Evolutionary conservation across 2,888 invertebrate genomes (phyloP), one percentile per base, ranked within the genome.

Genomic region (Nemoura dubitans): DNA sequence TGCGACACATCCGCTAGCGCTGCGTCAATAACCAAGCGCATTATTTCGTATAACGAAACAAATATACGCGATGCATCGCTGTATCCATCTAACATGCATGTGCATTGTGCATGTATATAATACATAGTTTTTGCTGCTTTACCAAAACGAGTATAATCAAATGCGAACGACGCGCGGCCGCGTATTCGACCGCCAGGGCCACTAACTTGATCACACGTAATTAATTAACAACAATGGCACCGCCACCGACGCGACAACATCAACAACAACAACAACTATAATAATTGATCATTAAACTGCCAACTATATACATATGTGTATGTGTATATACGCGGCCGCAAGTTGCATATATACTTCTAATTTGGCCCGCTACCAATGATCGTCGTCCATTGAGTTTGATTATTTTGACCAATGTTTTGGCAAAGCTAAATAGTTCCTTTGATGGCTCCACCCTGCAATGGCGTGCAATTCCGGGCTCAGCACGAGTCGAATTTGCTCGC

Each of bases 391-490:
- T 59, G 59, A 59, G 59, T 21, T 59, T 59, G 59, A 59, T 59
- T 59, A 59, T 59, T 59, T 59, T 59, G 16, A 59, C 21, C 59
- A 59, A 59, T 59, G 59, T 59, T 59, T 59, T 59, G 59, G 81
- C 30, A 81, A 81, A 81, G 81, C 81, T 21, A 30, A 27, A 81
- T 81, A 81, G 81, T 30, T 30, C 30, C 81, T 81, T 30, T 81
- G 81, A 81, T 81, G 81, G 81, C 30, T 29, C 21, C 27, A n/a
- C n/a, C n/a, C n/a, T 81, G 16, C 29, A 30, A 81, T 30, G 30
- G 30, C n/a, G n/a, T 2, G 26, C 28, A 78, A 26, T 78, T 78
- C 16, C 26, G 26, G 6, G n/a, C 27, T 14, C 78, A n/a, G 78
- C 26, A 27, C 78, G 28, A 78, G 28, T 2, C 27, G 27, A 78